Evolutionary conservation across 2,113 vertebrate species (phyloP), one percentile per base, ranked within the genome.

Genomic region (Grammomys dolichurus): DNA sequence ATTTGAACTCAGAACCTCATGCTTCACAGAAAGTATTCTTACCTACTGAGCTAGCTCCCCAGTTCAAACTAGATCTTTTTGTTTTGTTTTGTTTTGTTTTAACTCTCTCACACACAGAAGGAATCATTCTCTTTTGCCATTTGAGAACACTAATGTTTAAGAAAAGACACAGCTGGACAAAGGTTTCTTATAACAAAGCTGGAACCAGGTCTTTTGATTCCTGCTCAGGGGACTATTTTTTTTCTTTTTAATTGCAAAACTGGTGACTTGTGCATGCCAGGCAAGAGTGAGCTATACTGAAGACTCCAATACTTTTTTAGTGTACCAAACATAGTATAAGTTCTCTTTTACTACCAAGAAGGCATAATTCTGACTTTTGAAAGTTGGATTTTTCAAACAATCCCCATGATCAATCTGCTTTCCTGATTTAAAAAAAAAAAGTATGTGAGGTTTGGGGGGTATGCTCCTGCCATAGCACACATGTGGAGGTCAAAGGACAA

Each of bases 81-180:
- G 4, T 48, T 48, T 48, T 48, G 46, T 48, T 48, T 48, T 48
- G 46, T 46, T n/a, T 77, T 40, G 40, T 40, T 40, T 67, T 56
- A 46, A 81, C 7, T 75, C 33, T 91, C 22, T 58, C 54, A 43
- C 33, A 40, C 8, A 76, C 8, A 75, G 76, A 90, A 93, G 56
- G 31, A 78, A 36, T 93, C 78, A 65, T 89, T 48, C 26, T 75
- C 93, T 28, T 60, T 93, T 80, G 77, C 75, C 85, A 40, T n/a
- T 48, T 75, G 56, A 91, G 86, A 96, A 95, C 87, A 93, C 54
- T 22, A 76, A 95, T 40, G n/a, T 56, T 96, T 72, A 84, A 65
- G 58, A 80, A 82, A 91, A 65, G 69, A 91, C 69, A 89, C 58
- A 82, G 70, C 5, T 43, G 65, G 43, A 26, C 14, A 46, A 67